phyloP scores from a whole-genome alignment of 2,797 vertebrate genomes.

The Macroramphosus scolopax region DNA sequence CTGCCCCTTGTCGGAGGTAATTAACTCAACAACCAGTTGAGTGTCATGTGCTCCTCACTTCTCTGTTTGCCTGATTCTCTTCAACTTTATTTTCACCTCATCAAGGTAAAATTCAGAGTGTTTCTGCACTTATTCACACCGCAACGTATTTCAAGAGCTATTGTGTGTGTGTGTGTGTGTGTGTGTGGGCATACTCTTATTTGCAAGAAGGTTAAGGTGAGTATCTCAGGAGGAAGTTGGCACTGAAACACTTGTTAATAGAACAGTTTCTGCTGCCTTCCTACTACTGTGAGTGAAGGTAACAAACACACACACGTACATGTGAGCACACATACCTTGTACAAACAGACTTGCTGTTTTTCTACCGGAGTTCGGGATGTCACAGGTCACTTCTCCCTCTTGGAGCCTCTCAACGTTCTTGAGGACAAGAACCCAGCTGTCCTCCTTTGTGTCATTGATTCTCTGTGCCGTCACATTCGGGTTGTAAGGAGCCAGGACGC shows the following conservation, averaged over 20 bases:
- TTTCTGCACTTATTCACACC: slow-evolving; percentile 30
- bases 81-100: slow-evolving; percentile 22
- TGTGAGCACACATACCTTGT: slow-evolving; percentile 75
- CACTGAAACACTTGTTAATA: slow-evolving; percentile 33
- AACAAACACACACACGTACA: not conserved
- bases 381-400: slow-evolving; percentile 72
- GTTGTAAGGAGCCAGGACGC: slow-evolving; percentile 28
- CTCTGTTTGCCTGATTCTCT: slow-evolving; percentile 29
- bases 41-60: no score
- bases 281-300: no score
- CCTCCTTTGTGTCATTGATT: not conserved
- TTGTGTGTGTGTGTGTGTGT: slow-evolving; percentile 9
- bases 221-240: slow-evolving; percentile 28
- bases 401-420: slow-evolving; percentile 44
- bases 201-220: slow-evolving; percentile 20
- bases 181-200: slow-evolving; percentile 3
- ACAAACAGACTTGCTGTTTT: slow-evolving; percentile 77
- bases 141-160: slow-evolving; percentile 25
- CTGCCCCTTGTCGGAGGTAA: no score
- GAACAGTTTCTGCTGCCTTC: slow-evolving; percentile 15
- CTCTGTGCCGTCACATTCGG: slow-evolving; percentile 47
- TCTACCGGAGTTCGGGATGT: slow-evolving; percentile 57
- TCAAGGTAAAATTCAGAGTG: slow-evolving; percentile 43
- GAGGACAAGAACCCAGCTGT: slow-evolving; percentile 62
- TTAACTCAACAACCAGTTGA: no score